Base-by-base conservation (phyloP, 1,140 invertebrate species). In the Thalassaphorura encarpata region DNA sequence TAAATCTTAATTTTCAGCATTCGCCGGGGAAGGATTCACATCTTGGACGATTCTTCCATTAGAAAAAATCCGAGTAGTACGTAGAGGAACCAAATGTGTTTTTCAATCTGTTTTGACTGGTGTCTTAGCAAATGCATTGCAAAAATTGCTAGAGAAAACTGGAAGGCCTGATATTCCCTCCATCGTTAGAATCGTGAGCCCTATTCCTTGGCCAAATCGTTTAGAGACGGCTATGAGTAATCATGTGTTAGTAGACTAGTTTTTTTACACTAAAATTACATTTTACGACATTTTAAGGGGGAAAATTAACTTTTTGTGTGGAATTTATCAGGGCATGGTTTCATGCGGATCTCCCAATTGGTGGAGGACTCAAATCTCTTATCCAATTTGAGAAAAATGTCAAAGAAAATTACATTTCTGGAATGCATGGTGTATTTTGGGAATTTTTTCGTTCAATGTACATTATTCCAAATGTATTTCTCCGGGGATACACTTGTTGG, bases 341-440 rank as follows among this genome's bases (percentile, higher is more conserved):
- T n/a, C 63, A 65, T 41, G 54, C 60, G 5, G 60, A 62, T 41
- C 24, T 62, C 28, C 46, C 50, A 1, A 15, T 62, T 1, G 54
- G 60, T 6, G 57, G 57, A 6, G 60, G 61, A 42, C 39, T 42
- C 11, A 27, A 49, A n/a, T 49, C 51, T 0, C 56, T 65, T 4
- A 52, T 43, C 28, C 53, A 56, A 26, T 65, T 65, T 47, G 63
- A 65, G 46, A 39, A 21, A 2, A 62, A 53, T 52, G 40, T 65
- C 13, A 55, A 51, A 21, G 18, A 60, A 13, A 62, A 58, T 23
- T 65, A 65, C 52, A 52, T 24, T 5, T 54, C 50, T 26, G 63
- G 63, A 19, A 23, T 65, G 19, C 63, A 65, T 40, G 63, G 57
- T 41, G 54, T 65, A 21, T 56, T 65, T 55, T 65, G 63, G 63